A percentile compares a stretch with the other conserved stretches of the same genome.
Conservation (phyloP, 2,113 vertebrate species). For the Tenebrosternarchus preto region DNA sequence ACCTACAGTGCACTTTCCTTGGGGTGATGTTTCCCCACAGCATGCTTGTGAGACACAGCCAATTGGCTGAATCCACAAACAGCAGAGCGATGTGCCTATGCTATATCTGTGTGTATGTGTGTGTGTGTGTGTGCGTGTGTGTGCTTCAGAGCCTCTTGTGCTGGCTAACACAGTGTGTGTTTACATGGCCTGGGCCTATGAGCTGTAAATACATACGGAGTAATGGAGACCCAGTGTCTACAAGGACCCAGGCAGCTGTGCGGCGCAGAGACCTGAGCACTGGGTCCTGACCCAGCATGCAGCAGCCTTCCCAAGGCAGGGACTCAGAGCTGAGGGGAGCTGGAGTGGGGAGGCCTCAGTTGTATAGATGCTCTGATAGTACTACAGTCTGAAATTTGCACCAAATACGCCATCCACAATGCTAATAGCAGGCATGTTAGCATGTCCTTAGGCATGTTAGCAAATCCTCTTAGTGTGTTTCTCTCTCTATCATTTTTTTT, state of each 20-base stretch:
- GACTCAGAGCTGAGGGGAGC: too few species aligned
- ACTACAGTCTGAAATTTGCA: too few species aligned
- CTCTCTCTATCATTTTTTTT: constrained; percentile 24
- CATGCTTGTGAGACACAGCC: not conserved
- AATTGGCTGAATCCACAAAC: constrained; percentile 55
- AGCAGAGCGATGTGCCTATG: constrained; percentile 54
- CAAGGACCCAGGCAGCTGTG: constrained; percentile 1
- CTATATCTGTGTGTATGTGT: not conserved
- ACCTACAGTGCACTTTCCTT: constrained; percentile 26
- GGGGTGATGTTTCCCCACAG: not conserved
- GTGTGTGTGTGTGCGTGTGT: not conserved
- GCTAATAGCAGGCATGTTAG: too few species aligned
- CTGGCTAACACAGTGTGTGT: constrained; percentile 31
- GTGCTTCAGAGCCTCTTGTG: constrained; percentile 2
- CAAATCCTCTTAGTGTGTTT: too few species aligned
- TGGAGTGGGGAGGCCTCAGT: too few species aligned
- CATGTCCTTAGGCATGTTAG: too few species aligned
- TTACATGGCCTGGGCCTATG: constrained; percentile 27
- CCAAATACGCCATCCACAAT: too few species aligned
- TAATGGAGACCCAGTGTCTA: constrained; percentile 12
- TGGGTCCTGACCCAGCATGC: too few species aligned
- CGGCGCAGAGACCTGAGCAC: not conserved
- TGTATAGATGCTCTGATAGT: too few species aligned
- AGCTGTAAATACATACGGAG: constrained; percentile 39
- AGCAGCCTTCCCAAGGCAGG: too few species aligned